Evolutionary conservation across 2,888 invertebrate genomes (phyloP).

Genomic region (Eretmocerus hayati): DNA sequence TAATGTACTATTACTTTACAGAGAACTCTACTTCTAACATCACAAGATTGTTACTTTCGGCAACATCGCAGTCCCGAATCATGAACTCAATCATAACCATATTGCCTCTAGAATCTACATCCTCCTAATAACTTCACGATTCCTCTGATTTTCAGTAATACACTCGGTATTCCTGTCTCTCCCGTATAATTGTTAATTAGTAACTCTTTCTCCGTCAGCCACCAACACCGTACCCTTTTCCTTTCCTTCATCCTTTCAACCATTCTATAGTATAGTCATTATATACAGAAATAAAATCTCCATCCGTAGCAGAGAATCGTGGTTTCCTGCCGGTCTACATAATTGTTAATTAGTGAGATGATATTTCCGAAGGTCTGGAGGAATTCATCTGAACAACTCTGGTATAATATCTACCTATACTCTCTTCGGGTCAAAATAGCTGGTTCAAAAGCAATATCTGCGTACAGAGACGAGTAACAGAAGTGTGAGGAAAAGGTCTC

Average conservation of each 20-base stretch:
- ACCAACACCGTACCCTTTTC: background rate
- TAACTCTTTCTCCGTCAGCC: background rate
- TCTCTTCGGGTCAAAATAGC: background rate
- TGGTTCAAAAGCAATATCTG: background rate
- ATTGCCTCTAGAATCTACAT: too few relatives aligned
- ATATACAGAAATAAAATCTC: background rate
- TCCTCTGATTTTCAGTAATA: conserved; percentile 1
- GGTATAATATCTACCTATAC: conserved; percentile 8
- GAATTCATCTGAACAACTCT: conserved; percentile 23
- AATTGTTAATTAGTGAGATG: conserved; percentile 26
- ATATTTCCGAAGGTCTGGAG: conserved; percentile 25
- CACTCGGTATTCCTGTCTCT: background rate
- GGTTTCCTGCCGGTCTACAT: conserved; percentile 2
- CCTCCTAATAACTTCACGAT: too few relatives aligned
- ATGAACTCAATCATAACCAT: too few relatives aligned
- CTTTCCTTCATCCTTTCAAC: too few relatives aligned
- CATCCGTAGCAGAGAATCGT: too few relatives aligned
- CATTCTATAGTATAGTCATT: too few relatives aligned
- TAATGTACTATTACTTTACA: too few relatives aligned
- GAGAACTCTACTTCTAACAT: too few relatives aligned
- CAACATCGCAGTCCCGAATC: too few relatives aligned
- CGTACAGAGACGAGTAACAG: background rate
- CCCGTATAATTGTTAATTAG: conserved; percentile 15
- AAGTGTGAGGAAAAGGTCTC: conserved; percentile 1
- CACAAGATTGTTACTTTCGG: too few relatives aligned